Evolutionary conservation across 35 echinoderm and acorn worm species (phyloP).

Genomic region (Heliocidaris tuberculata): DNA sequence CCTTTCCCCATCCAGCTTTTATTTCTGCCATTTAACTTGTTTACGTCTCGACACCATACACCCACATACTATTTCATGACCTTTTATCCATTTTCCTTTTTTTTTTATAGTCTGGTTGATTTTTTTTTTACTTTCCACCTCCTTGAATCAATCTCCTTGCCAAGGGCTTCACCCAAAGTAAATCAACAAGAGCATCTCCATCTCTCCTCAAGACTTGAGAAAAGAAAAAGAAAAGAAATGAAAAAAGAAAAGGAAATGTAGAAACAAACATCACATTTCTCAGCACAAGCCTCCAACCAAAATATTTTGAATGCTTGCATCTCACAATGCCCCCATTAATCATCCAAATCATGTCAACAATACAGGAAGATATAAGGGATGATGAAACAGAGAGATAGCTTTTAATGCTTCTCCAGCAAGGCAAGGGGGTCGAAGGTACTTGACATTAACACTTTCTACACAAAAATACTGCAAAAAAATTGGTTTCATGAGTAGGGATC

Average conservation of each 20-base stretch:
- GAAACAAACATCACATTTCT: constrained; percentile 12
- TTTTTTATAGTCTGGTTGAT: background rate
- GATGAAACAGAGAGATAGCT: background rate
- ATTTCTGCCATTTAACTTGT: background rate
- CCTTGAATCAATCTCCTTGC: background rate
- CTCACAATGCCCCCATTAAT: background rate
- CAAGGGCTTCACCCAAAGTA: background rate
- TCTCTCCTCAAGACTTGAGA: background rate
- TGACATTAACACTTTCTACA: background rate
- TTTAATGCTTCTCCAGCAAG: background rate
- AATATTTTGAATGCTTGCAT: background rate
- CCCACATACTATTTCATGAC: background rate
- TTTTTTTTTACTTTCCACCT: background rate
- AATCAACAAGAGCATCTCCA: background rate
- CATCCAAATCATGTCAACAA: background rate
- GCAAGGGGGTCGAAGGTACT: background rate
- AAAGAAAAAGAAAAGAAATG: background rate
- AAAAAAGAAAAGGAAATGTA: background rate
- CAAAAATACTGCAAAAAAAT: background rate
- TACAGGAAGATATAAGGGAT: background rate
- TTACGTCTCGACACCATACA: background rate
- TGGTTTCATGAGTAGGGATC: background rate
- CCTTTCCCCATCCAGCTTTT: background rate
- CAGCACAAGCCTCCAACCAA: background rate
- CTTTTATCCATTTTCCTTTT: background rate